phyloP scores from a whole-genome alignment of 2,888 invertebrate species.

The Clunio marinus region DNA sequence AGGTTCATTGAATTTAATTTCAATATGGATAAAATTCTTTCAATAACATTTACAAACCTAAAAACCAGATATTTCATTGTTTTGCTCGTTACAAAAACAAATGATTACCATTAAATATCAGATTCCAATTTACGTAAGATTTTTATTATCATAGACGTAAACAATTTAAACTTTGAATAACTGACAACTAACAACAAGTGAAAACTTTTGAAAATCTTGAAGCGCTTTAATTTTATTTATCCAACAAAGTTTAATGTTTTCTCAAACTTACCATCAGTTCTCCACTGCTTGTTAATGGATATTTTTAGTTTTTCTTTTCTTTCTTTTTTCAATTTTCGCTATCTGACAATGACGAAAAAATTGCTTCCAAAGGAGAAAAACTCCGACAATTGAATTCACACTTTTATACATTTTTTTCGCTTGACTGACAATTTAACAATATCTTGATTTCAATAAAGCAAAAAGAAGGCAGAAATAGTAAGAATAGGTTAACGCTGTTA shows the following conservation, averaged over 20 bases:
- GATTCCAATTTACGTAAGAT: no score
- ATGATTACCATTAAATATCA: no score
- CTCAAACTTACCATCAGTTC: background rate
- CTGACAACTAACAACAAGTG: constrained; percentile 10
- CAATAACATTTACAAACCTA: background rate
- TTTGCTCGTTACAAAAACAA: no score
- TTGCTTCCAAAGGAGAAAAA: background rate
- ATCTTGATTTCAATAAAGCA: constrained; percentile 5
- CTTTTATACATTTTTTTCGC: background rate
- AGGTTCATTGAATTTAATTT: background rate
- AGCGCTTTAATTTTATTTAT: no score
- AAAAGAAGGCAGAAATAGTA: background rate
- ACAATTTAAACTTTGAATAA: background rate
- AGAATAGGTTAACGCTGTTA: background rate
- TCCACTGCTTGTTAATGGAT: no score
- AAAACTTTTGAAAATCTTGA: no score
- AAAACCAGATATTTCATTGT: no score
- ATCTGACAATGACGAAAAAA: background rate
- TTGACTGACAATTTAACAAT: constrained; percentile 10
- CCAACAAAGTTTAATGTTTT: no score
- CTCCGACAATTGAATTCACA: background rate
- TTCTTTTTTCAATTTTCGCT: background rate
- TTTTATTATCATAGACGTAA: background rate
- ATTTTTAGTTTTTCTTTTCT: no score
- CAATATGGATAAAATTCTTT: constrained; percentile 1